These are phyloP conservation scores for Bovichtus variegatus DNA, from an alignment of 2,797 vertebrate species.

Conservation along the genomic window DNA sequence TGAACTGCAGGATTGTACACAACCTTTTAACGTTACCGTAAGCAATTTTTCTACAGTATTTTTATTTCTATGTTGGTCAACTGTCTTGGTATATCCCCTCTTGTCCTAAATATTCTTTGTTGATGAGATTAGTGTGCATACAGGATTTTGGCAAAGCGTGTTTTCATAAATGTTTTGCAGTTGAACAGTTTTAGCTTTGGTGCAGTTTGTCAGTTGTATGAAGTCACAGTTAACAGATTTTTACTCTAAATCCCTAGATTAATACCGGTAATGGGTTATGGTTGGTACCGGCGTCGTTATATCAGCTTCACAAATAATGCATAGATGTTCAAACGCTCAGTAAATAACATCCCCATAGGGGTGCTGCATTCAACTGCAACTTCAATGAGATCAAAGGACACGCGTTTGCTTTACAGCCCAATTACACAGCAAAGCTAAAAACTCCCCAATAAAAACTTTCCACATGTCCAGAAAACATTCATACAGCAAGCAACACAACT, in stretches of 20 bases:
- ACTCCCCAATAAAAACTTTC: slow-evolving; percentile 41
- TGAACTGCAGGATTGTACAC: background rate
- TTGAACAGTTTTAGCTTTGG: slow-evolving; percentile 19
- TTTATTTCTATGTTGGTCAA: background rate
- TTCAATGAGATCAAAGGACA: slow-evolving; percentile 60
- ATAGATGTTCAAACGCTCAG: slow-evolving; percentile 48
- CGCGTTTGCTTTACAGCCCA: slow-evolving; percentile 56
- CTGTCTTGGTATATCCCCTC: slow-evolving; percentile 9
- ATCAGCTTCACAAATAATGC: slow-evolving; percentile 62
- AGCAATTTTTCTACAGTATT: background rate
- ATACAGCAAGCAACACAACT: background rate
- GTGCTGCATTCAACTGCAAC: slow-evolving; percentile 34
- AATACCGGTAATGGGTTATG: slow-evolving; percentile 49
- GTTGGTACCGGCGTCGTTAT: slow-evolving; percentile 38
- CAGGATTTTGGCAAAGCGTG: slow-evolving; percentile 14
- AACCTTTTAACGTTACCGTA: background rate
- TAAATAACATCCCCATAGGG: slow-evolving; percentile 57
- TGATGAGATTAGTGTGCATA: slow-evolving; percentile 20
- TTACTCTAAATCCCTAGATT: slow-evolving; percentile 35
- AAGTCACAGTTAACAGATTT: slow-evolving; percentile 39
- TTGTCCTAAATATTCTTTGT: slow-evolving; percentile 50
- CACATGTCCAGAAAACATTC: slow-evolving; percentile 20
- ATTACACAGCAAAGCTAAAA: slow-evolving; percentile 53
- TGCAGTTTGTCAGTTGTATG: background rate
- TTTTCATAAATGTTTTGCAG: slow-evolving; percentile 15